phyloP scores from a whole-genome alignment of 1,140 invertebrate genomes.

The Bombus picipes region DNA sequence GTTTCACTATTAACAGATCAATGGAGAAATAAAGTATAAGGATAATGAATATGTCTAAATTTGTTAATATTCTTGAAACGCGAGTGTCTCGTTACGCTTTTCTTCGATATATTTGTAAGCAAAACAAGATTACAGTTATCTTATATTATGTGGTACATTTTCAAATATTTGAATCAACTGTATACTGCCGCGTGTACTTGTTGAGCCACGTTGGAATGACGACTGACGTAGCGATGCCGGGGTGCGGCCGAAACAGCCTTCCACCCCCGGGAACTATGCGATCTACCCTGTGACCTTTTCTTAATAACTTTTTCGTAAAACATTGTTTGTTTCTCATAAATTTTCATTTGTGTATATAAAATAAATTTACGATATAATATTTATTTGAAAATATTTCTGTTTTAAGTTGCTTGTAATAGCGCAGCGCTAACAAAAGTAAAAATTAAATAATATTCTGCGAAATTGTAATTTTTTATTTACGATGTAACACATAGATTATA shows the following conservation, averaged over 20 bases:
- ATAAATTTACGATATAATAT: neutral
- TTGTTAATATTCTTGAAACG: neutral
- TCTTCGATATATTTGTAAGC: constrained; percentile 12
- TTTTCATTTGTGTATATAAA: neutral
- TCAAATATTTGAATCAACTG: constrained; percentile 50
- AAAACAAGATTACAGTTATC: constrained; percentile 10
- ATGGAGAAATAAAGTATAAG: constrained; percentile 4
- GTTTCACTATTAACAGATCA: neutral
- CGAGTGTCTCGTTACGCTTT: neutral
- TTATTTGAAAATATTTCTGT: neutral
- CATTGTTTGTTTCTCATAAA: neutral
- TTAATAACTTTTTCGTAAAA: constrained; percentile 11
- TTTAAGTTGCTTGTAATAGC: neutral
- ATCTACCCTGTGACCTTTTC: constrained; percentile 68
- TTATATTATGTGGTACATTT: constrained; percentile 37
- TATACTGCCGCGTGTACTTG: constrained; percentile 70
- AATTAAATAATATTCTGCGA: neutral
- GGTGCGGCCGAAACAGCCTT: constrained; percentile 76
- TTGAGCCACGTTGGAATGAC: constrained; percentile 76
- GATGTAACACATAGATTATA: neutral
- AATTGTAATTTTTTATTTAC: constrained; percentile 7
- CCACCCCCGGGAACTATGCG: constrained; percentile 67
- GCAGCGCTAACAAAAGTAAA: neutral
- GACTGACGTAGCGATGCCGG: constrained; percentile 75
- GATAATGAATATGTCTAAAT: neutral